phyloP scores from a whole-genome alignment of 2,797 vertebrate species.

The Podargus strigoides region DNA sequence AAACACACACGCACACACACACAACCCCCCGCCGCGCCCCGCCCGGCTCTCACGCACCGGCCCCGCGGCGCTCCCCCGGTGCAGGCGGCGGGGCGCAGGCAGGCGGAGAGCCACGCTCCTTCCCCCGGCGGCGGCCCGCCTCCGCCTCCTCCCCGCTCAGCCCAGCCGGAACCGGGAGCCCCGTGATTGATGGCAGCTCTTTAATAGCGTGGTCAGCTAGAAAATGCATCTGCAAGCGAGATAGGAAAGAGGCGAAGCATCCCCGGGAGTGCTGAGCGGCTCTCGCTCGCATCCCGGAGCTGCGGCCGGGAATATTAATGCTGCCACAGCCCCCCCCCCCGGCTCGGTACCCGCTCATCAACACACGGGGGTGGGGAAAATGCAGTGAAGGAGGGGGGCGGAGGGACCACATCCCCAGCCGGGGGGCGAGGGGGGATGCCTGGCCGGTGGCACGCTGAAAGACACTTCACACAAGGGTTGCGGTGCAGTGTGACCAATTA shows the following conservation, averaged over 20 bases:
- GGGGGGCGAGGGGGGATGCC: neutral
- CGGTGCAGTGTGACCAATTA: neutral
- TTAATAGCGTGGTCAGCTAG: conserved; percentile 70
- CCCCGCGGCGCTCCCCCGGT: neutral
- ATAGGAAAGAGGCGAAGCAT: conserved; percentile 62
- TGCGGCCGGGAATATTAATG: conserved; percentile 71
- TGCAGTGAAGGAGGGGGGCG: neutral
- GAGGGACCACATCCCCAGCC: neutral
- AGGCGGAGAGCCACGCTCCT: neutral
- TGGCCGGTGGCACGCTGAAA: neutral
- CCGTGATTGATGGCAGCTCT: conserved; percentile 80
- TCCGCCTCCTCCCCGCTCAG: neutral
- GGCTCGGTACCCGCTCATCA: too few species aligned
- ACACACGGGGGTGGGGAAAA: conserved; percentile 4
- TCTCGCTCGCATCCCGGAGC: conserved; percentile 61
- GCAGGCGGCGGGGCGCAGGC: neutral
- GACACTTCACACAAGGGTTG: neutral
- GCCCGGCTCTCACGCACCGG: neutral
- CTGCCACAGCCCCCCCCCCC: conserved; percentile 28
- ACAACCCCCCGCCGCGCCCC: neutral
- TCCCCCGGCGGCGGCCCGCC: neutral
- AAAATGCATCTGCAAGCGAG: conserved; percentile 76
- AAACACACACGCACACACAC: too few species aligned
- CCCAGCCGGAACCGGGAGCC: conserved; percentile 79
- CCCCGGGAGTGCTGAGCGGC: conserved; percentile 67